These are phyloP conservation scores for Pegoplata infirma DNA, from an alignment of 2,888 invertebrate species.

Conservation along the genomic window DNA sequence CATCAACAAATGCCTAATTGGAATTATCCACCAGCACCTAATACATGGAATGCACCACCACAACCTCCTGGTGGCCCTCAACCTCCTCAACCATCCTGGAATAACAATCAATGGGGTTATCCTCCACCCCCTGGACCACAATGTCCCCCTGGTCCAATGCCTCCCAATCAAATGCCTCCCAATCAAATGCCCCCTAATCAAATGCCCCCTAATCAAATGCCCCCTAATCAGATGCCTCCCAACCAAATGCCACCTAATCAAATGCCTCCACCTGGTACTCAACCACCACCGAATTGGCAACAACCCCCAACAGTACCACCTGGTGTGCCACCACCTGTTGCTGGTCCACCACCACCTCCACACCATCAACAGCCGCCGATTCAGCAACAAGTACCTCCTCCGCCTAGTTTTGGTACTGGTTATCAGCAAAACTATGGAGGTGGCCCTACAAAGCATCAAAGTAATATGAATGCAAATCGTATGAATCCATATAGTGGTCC, in stretches of 20 bases:
- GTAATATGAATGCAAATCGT: conserved; percentile 82
- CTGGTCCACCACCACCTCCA: conserved; percentile 63
- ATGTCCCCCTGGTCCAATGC: conserved; percentile 40
- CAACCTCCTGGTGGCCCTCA: conserved; percentile 66
- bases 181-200: conserved; percentile 66
- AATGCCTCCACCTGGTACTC: conserved; percentile 66
- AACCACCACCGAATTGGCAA: conserved; percentile 66
- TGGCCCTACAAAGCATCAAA: conserved; percentile 87
- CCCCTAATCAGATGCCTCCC: no score
- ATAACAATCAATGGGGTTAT: conserved; percentile 70
- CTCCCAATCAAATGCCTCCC: conserved; percentile 22
- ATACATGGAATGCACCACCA: conserved; percentile 73
- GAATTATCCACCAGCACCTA: conserved; percentile 72
- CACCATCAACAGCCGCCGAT: conserved; percentile 59
- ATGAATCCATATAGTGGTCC: conserved; percentile 82
- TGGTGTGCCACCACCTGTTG: conserved; percentile 61
- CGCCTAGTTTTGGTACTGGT: conserved; percentile 80
- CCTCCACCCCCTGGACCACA: conserved; percentile 67
- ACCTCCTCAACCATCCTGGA: conserved; percentile 65
- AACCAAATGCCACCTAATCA: conserved; percentile 30
- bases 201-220: conserved; percentile 62
- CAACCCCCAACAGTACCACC: conserved; percentile 63
- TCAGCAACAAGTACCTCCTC: conserved; percentile 63
- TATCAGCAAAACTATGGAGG: conserved; percentile 91
- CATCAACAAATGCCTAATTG: conserved; percentile 69